phyloP scores from a whole-genome alignment of 2,888 invertebrate species.

The Bombyx huttoni region DNA sequence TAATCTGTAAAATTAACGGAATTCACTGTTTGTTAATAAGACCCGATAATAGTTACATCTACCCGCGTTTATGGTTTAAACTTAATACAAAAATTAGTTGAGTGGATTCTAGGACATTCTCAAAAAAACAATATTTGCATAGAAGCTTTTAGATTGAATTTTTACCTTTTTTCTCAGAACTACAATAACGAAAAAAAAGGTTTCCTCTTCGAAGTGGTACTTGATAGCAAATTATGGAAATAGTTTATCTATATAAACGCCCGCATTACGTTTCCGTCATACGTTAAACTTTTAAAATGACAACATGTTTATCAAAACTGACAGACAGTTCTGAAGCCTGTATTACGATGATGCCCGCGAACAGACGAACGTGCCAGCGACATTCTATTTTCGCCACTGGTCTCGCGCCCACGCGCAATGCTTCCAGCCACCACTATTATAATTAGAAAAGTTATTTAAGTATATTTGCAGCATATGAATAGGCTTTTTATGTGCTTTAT shows the following conservation, averaged over 20 bases:
- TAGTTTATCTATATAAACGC: background rate
- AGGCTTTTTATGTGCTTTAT: constrained; percentile 9
- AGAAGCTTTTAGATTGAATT: too few species aligned
- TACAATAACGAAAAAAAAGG: background rate
- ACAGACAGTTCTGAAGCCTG: constrained; percentile 21
- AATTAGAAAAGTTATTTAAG: constrained; percentile 59
- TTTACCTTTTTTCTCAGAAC: too few species aligned
- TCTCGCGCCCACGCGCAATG: constrained; percentile 60
- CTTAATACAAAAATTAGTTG: too few species aligned
- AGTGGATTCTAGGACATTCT: too few species aligned
- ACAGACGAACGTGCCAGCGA: constrained; percentile 50
- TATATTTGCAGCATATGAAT: constrained; percentile 29
- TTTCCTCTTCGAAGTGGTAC: background rate
- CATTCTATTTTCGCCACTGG: constrained; percentile 46
- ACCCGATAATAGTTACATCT: too few species aligned
- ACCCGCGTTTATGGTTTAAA: too few species aligned
- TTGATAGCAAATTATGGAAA: background rate
- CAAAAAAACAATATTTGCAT: too few species aligned
- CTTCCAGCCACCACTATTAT: constrained; percentile 66
- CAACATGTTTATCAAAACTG: constrained; percentile 18
- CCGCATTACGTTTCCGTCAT: background rate
- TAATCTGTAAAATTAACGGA: too few species aligned
- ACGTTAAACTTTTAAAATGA: background rate
- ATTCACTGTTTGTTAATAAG: too few species aligned
- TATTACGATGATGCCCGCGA: constrained; percentile 20